Evolutionary conservation across 2,113 vertebrate genomes (phyloP).

Genomic region (Cygnus buccinator): DNA sequence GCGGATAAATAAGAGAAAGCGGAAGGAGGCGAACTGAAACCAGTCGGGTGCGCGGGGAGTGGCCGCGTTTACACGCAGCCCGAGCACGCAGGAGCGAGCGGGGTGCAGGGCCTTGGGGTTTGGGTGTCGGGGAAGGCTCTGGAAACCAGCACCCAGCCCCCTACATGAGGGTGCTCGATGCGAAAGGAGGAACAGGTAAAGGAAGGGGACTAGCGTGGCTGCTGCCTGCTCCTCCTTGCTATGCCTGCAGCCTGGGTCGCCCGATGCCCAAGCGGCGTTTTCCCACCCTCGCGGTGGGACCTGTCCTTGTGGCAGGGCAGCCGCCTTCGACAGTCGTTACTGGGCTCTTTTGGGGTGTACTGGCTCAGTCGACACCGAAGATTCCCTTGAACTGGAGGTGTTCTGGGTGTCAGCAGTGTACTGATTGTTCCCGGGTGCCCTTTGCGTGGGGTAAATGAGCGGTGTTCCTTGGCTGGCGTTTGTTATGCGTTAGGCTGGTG

Average conservation of each 20-base stretch:
- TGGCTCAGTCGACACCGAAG: fast-evolving
- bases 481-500: neutral
- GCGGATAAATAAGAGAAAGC: conserved; percentile 20
- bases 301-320: neutral
- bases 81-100: fast-evolving
- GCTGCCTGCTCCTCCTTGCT: neutral
- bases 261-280: neutral
- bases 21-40: neutral
- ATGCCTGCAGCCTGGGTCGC: neutral
- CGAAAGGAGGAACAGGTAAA: neutral
- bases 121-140: neutral
- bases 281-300: neutral
- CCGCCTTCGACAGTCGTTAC: fast-evolving
- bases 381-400: neutral
- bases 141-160: neutral
- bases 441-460: neutral
- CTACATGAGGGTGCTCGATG: fast-evolving
- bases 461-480: neutral
- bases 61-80: fast-evolving
- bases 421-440: fast-evolving
- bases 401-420: fast-evolving
- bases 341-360: neutral
- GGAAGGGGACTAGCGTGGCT: fast-evolving
- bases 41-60: fast-evolving
- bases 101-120: neutral